Percentiles rank a stretch among this genome's conserved stretches.
Conservation (phyloP, 2,797 vertebrate genomes). For the Siniperca scherzeri region DNA sequence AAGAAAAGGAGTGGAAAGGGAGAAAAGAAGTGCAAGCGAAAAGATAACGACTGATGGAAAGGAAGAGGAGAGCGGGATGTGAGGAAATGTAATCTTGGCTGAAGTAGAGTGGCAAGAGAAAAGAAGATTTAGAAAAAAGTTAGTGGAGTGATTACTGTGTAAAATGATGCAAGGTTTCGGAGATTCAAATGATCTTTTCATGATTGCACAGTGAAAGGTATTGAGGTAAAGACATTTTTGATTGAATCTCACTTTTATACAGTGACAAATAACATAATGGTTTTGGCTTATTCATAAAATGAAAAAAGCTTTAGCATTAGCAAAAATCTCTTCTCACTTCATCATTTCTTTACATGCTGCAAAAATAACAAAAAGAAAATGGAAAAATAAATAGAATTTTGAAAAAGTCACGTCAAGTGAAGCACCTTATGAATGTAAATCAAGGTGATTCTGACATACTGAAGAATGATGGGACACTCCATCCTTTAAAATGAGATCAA, state of each 20-base stretch:
- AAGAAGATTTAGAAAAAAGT: conserved; percentile 1
- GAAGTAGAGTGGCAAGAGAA: background rate
- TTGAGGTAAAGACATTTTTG: background rate
- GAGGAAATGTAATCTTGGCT: conserved; percentile 9
- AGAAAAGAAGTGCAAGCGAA: background rate
- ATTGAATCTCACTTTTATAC: background rate
- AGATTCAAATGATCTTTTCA: background rate
- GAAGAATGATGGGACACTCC: background rate
- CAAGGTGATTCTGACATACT: background rate
- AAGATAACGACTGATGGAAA: background rate
- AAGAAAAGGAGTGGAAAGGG: conserved; percentile 10
- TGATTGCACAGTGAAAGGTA: background rate
- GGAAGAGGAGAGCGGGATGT: background rate
- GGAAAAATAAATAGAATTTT: background rate
- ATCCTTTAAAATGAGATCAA: background rate
- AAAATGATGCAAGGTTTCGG: background rate
- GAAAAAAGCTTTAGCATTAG: background rate
- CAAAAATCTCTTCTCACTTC: background rate
- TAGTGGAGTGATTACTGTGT: background rate
- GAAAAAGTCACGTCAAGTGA: background rate
- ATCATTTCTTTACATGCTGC: background rate
- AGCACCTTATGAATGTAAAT: background rate
- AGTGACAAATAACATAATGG: background rate
- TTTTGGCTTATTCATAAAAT: background rate
- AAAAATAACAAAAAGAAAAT: background rate